phyloP scores from a whole-genome alignment of 2,888 invertebrate species.

The Linyphia triangularis region DNA sequence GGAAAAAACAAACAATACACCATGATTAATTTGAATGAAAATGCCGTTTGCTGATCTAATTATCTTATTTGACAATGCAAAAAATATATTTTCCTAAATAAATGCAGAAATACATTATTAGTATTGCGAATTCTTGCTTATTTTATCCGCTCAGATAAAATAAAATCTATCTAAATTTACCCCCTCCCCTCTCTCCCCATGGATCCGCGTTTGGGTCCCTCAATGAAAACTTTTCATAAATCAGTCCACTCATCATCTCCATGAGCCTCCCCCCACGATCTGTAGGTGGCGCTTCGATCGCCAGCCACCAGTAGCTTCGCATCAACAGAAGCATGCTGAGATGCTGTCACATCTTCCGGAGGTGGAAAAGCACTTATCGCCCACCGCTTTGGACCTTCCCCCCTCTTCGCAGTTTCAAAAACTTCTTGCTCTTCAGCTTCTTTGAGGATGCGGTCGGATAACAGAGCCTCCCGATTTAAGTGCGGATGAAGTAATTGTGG shows the following conservation, averaged over 20 bases:
- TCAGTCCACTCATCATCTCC: not conserved
- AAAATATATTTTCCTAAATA: too few relatives aligned
- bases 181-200: too few relatives aligned
- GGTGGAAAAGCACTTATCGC: not conserved
- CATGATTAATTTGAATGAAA: too few relatives aligned
- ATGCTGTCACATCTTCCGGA: constrained; percentile 18
- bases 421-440: not conserved
- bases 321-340: constrained; percentile 68
- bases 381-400: not conserved
- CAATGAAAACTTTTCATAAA: not conserved
- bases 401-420: not conserved
- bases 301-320: constrained; percentile 60
- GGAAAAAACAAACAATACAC: too few relatives aligned
- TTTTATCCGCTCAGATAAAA: too few relatives aligned
- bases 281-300: constrained; percentile 25
- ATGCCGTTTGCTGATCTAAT: too few relatives aligned
- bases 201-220: too few relatives aligned
- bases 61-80: too few relatives aligned
- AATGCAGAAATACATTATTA: too few relatives aligned
- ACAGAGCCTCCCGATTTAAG: not conserved
- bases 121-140: too few relatives aligned
- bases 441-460: constrained; percentile 6
- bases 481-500: not conserved
- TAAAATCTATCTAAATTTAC: too few relatives aligned
- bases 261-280: not conserved